Conservation (phyloP, 2,797 vertebrate genomes). For the Poecilia gillii region DNA sequence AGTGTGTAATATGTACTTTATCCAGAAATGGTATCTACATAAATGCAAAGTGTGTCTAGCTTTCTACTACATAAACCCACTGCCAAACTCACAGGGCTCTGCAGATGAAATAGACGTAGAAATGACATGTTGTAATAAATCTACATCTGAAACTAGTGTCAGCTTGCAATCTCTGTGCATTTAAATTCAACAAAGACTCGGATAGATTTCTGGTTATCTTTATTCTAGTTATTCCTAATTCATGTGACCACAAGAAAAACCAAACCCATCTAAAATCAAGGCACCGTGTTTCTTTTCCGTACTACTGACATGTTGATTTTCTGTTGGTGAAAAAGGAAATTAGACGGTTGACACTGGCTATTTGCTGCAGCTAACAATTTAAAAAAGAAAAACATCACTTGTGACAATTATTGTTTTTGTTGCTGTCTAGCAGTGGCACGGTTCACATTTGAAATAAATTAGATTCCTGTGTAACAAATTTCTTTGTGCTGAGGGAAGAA, state of each 20-base stretch:
- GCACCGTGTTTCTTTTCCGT: slow-evolving; percentile 5
- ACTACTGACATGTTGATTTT: slow-evolving; percentile 26
- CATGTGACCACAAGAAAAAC: background rate
- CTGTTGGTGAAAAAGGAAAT: slow-evolving; percentile 56
- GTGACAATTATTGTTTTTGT: slow-evolving; percentile 64
- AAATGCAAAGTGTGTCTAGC: background rate
- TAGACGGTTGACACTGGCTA: slow-evolving; percentile 58
- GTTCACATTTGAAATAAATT: slow-evolving; percentile 71
- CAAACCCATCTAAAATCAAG: slow-evolving; percentile 43
- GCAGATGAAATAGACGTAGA: background rate
- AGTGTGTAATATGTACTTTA: background rate
- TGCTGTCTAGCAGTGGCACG: slow-evolving; percentile 60
- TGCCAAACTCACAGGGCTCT: background rate
- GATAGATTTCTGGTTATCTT: background rate
- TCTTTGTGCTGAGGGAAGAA: slow-evolving; percentile 55
- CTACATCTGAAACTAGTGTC: background rate
- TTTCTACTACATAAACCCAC: background rate
- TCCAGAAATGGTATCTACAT: background rate
- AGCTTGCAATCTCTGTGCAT: background rate
- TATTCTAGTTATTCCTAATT: background rate
- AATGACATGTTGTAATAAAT: background rate
- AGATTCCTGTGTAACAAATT: slow-evolving; percentile 58
- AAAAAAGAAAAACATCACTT: slow-evolving; percentile 48
- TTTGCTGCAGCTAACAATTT: slow-evolving; percentile 61
- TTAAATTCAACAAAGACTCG: background rate